These are phyloP conservation scores for Champsocephalus gunnari DNA, from an alignment of 2,797 vertebrate genomes.

Conservation along the genomic window DNA sequence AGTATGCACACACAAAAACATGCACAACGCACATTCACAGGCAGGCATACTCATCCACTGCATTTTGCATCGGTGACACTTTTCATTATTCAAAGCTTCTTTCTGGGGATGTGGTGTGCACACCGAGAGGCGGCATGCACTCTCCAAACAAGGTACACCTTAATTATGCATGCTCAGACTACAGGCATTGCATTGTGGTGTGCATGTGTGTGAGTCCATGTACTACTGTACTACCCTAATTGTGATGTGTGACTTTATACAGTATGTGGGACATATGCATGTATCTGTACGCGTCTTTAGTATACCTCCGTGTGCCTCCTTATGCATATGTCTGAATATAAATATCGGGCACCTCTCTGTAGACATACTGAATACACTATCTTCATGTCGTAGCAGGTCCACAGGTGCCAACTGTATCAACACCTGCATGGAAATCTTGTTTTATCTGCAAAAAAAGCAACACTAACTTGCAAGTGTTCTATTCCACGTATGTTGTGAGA, in stretches of 20 bases:
- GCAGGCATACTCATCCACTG: slow-evolving; percentile 80
- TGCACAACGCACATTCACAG: slow-evolving; percentile 72
- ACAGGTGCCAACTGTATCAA: neutral
- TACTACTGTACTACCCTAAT: slow-evolving; percentile 48
- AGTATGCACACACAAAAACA: slow-evolving; percentile 62
- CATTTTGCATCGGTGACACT: slow-evolving; percentile 88
- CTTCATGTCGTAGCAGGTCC: neutral
- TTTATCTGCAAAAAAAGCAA: slow-evolving; percentile 5
- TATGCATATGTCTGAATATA: slow-evolving; percentile 13
- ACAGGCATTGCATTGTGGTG: slow-evolving; percentile 79
- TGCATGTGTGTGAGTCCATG: slow-evolving; percentile 30
- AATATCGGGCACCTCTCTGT: slow-evolving; percentile 5
- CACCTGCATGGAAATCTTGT: slow-evolving; percentile 1
- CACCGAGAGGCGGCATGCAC: slow-evolving; percentile 83
- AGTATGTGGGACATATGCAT: slow-evolving; percentile 24
- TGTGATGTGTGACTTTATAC: slow-evolving; percentile 24
- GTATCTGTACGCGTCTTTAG: slow-evolving; percentile 11
- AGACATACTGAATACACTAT: slow-evolving; percentile 5
- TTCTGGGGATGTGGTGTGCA: slow-evolving; percentile 84
- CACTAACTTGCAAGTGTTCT: neutral
- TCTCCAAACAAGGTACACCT: slow-evolving; percentile 86
- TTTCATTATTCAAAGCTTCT: slow-evolving; percentile 89
- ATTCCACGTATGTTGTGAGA: neutral
- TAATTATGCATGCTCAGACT: slow-evolving; percentile 87
- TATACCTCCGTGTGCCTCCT: slow-evolving; percentile 2